These are phyloP conservation scores for Aepyceros melampus DNA, from an alignment of 2,113 vertebrate species.

Conservation along the genomic window DNA sequence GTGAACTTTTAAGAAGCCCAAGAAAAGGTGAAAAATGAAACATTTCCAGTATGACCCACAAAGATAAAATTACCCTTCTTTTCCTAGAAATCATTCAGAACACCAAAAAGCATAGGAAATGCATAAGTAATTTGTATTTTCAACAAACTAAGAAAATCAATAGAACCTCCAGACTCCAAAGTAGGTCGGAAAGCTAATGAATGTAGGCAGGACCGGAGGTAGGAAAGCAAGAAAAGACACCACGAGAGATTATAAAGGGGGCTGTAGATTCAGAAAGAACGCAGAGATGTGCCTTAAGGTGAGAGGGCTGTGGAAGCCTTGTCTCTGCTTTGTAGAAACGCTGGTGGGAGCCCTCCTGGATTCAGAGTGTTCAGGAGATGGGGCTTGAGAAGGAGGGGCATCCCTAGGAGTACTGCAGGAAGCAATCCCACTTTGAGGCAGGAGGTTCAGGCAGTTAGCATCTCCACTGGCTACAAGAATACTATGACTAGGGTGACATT, in stretches of 20 bases:
- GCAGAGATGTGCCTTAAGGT: fast-evolving
- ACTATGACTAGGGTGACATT: fast-evolving
- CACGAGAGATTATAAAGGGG: fast-evolving
- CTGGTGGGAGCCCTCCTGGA: fast-evolving
- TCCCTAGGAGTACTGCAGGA: background rate
- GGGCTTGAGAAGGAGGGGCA: background rate
- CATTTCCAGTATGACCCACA: background rate
- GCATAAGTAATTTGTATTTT: background rate
- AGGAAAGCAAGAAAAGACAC: background rate
- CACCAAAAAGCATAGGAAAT: background rate
- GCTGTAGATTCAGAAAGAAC: background rate
- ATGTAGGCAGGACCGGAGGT: background rate
- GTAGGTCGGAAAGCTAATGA: background rate
- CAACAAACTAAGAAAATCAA: background rate
- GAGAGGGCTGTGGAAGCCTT: background rate
- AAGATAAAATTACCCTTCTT: background rate
- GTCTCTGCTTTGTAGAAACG: fast-evolving
- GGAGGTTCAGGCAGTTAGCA: background rate
- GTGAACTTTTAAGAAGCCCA: background rate
- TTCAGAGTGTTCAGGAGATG: background rate
- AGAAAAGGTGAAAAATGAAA: background rate
- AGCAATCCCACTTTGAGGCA: fast-evolving
- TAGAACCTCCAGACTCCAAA: background rate
- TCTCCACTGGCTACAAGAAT: background rate
- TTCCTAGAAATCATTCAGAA: background rate